phyloP scores from a whole-genome alignment of 2,113 vertebrate genomes.

The Neodontobutis hainanensis region DNA sequence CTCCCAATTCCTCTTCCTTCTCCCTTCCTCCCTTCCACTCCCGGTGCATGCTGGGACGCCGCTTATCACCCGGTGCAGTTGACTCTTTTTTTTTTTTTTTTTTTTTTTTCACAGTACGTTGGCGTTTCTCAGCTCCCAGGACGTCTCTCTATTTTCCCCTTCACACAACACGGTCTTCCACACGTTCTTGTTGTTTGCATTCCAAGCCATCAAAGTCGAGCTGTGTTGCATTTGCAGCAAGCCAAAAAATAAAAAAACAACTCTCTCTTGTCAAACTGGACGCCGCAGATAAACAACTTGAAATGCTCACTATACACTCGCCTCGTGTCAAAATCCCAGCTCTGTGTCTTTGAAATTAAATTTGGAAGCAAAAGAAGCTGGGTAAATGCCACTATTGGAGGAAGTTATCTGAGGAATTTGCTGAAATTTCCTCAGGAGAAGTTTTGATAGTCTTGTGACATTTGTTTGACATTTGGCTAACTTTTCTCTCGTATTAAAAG shows the following conservation, averaged over 20 bases:
- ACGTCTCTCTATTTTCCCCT: slow-evolving; percentile 4
- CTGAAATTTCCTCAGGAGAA: slow-evolving; percentile 55
- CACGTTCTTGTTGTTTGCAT: slow-evolving; percentile 60
- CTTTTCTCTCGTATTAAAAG: slow-evolving; percentile 61
- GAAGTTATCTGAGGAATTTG: slow-evolving; percentile 57
- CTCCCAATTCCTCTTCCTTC: slow-evolving; percentile 8
- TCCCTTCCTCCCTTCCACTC: slow-evolving; percentile 33
- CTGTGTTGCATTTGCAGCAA: slow-evolving; percentile 51
- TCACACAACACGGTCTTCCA: neutral
- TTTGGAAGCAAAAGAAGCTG: slow-evolving; percentile 25
- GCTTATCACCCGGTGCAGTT: slow-evolving; percentile 72
- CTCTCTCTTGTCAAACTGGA: slow-evolving; percentile 50
- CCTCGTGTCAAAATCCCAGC: slow-evolving; percentile 33
- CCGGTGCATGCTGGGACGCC: slow-evolving; percentile 64
- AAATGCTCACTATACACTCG: neutral
- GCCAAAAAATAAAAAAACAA: slow-evolving; percentile 30
- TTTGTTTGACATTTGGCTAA: slow-evolving; percentile 72
- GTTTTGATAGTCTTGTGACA: slow-evolving; percentile 65
- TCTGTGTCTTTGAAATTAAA: slow-evolving; percentile 46
- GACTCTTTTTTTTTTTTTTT: slow-evolving; percentile 28
- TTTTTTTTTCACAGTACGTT: slow-evolving; percentile 46
- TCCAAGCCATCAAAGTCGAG: slow-evolving; percentile 64
- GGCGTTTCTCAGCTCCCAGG: slow-evolving; percentile 52
- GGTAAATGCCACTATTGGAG: slow-evolving; percentile 61
- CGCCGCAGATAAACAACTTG: slow-evolving; percentile 56